phyloP scores from a whole-genome alignment of 2,888 invertebrate species.

The Pterobdella sp. region DNA sequence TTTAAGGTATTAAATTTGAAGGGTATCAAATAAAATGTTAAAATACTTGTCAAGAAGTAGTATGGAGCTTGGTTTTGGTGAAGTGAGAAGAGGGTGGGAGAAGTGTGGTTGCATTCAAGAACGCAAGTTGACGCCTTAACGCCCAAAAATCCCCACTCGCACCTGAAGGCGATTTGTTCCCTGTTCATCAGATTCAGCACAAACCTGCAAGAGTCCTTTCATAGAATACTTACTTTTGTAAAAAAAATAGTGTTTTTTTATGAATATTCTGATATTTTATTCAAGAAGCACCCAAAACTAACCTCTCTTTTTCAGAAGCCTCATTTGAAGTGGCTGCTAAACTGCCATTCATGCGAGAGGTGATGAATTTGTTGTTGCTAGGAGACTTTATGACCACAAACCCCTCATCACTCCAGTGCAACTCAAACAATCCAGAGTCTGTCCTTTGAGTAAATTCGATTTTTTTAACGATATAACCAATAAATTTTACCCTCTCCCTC shows the following conservation, averaged over 20 bases:
- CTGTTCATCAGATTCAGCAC: slow-evolving; percentile 53
- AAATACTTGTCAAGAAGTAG: slow-evolving; percentile 33
- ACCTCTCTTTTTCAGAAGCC: slow-evolving; percentile 69
- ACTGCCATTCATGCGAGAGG: slow-evolving; percentile 87
- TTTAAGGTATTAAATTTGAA: too few relatives aligned
- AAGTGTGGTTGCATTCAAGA: slow-evolving; percentile 36
- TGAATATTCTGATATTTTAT: too few relatives aligned
- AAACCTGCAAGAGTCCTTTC: slow-evolving; percentile 9
- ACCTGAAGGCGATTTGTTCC: slow-evolving; percentile 83
- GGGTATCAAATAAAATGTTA: neutral
- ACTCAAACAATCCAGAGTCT: slow-evolving; percentile 62
- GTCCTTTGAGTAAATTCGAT: neutral
- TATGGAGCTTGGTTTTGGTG: slow-evolving; percentile 28
- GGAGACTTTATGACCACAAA: slow-evolving; percentile 87
- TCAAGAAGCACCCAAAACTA: too few relatives aligned
- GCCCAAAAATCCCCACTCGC: slow-evolving; percentile 91
- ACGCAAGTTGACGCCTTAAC: slow-evolving; percentile 30
- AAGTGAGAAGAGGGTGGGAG: slow-evolving; percentile 29
- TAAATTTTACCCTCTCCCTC: too few relatives aligned
- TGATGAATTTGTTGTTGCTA: slow-evolving; percentile 84
- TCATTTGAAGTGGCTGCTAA: slow-evolving; percentile 78
- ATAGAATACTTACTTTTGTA: neutral
- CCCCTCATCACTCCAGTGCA: slow-evolving; percentile 76
- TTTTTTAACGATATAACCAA: too few relatives aligned
- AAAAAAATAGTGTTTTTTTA: too few relatives aligned